Evolutionary conservation across 2,113 vertebrate species (phyloP).

Genomic region (Aleadryas rufinucha): DNA sequence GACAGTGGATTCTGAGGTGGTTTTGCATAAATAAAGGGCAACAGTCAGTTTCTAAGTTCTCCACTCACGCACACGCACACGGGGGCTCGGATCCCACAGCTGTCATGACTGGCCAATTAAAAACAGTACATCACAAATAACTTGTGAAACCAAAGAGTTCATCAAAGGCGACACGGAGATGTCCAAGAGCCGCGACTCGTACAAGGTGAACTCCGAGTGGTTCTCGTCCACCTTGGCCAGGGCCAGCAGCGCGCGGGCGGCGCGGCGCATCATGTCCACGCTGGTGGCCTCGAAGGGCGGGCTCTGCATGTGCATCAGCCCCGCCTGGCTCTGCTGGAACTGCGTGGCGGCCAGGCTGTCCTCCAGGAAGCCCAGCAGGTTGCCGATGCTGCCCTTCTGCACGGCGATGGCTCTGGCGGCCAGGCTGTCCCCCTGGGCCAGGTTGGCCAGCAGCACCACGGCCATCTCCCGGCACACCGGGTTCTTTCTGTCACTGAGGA

Average conservation of each 20-base stretch:
- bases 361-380: conserved; percentile 95
- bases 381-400: conserved; percentile 97
- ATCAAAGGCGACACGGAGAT: conserved; percentile 97
- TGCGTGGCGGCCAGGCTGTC: conserved; percentile 98
- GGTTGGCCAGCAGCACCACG: conserved; percentile 95
- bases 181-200: conserved; percentile 98
- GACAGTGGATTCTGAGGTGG: conserved; percentile 96
- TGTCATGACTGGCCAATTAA: conserved; percentile 99
- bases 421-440: conserved; percentile 95
- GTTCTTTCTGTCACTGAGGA: conserved; percentile 96
- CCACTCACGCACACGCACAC: conserved; percentile 90
- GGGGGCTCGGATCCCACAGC: conserved; percentile 87
- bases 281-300: conserved; percentile 96
- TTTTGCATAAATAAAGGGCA: conserved; percentile 99
- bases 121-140: conserved; percentile 99
- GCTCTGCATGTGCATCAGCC: conserved; percentile 93
- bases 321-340: conserved; percentile 95
- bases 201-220: conserved; percentile 98
- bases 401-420: conserved; percentile 95
- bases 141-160: conserved; percentile 99
- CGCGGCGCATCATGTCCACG: conserved; percentile 99
- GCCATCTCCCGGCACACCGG: conserved; percentile 99
- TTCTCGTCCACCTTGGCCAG: conserved; percentile 98
- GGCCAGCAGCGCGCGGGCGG: conserved; percentile 93
- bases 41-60: conserved; percentile 94